These are phyloP conservation scores for Aphelocoma californica DNA, from an alignment of 2,797 vertebrate species.

Conservation along the genomic window DNA sequence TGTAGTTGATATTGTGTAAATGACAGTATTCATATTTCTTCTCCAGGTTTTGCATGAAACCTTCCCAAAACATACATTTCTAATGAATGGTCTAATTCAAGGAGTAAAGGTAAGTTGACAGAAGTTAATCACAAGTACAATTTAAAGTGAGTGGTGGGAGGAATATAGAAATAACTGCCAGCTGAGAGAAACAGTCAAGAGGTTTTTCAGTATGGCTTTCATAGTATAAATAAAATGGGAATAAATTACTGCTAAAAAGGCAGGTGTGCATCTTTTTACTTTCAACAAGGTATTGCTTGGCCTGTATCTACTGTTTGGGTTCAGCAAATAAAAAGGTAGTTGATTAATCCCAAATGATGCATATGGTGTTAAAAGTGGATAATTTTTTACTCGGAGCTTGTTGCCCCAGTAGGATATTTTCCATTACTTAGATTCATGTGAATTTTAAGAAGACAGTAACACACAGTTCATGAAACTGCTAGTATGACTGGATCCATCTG, in stretches of 20 bases:
- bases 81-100: conserved; percentile 90
- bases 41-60: conserved; percentile 85
- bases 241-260: neutral
- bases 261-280: neutral
- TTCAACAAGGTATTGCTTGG: neutral
- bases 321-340: neutral
- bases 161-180: neutral
- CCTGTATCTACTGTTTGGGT: neutral
- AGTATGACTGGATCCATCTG: neutral
- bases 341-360: neutral
- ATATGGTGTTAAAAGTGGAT: neutral
- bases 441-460: neutral
- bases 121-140: neutral
- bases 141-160: neutral
- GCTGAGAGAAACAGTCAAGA: neutral
- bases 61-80: conserved; percentile 88
- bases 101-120: conserved; percentile 82
- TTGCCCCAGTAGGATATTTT: neutral
- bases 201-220: neutral
- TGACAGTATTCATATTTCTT: neutral
- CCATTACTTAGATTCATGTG: neutral
- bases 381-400: neutral
- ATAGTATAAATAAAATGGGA: neutral
- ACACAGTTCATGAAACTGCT: neutral
- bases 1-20: neutral